Conservation (phyloP, 92 coral and sea anemone species). For the Zoanthus sansibaricus region DNA sequence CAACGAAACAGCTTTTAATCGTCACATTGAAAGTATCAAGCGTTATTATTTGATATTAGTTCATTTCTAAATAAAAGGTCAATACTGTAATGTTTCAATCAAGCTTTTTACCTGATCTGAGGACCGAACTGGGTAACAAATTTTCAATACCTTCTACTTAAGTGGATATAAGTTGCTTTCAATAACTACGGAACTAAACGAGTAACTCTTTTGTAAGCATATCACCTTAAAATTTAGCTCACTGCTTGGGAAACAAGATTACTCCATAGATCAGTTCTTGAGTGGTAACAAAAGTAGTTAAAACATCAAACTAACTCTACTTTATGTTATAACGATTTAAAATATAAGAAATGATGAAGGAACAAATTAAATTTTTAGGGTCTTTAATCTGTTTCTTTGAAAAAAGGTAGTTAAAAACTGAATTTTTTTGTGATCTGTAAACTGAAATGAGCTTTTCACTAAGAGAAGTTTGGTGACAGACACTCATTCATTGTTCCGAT, state of each 20-base stretch:
- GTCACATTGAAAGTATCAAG: too few species aligned
- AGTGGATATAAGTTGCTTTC: background rate
- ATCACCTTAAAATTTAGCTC: background rate
- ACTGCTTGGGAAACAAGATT: background rate
- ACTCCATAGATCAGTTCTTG: background rate
- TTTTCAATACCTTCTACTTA: background rate
- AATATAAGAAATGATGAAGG: background rate
- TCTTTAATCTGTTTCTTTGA: background rate
- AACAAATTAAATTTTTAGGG: background rate
- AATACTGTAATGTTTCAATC: too few species aligned
- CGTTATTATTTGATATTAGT: too few species aligned
- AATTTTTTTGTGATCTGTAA: background rate
- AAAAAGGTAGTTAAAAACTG: background rate
- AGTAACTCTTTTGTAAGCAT: background rate
- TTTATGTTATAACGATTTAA: background rate
- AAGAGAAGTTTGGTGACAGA: background rate
- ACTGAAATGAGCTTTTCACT: background rate
- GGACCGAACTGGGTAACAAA: background rate
- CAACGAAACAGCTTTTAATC: too few species aligned
- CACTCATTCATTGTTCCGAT: background rate
- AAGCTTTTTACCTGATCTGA: background rate
- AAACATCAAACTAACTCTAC: background rate
- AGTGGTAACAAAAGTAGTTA: background rate
- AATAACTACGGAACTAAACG: background rate
- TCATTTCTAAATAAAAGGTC: too few species aligned